A percentile compares a stretch with the other conserved stretches of the same genome.
phyloP scores from a whole-genome alignment of 2,797 vertebrate species.

The Acipenser oxyrinchus region DNA sequence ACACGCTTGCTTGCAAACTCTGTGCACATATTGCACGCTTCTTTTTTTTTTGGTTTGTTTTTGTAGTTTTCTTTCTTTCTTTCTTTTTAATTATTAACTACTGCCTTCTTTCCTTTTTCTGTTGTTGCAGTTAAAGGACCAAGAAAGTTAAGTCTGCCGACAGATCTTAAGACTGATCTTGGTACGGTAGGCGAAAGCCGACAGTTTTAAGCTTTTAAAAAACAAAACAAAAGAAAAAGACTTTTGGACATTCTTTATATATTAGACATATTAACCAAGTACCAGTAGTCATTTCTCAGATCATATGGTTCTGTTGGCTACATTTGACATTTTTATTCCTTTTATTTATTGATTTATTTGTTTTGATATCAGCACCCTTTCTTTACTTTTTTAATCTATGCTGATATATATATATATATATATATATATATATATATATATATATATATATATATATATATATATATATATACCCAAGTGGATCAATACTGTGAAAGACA shows the following conservation, averaged over 20 bases:
- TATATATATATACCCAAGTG: background rate
- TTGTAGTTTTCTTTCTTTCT: conserved; percentile 30
- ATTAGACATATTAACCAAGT: background rate
- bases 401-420: background rate
- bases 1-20: background rate
- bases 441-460: too few relatives aligned
- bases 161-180: conserved; percentile 99
- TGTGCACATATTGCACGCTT: conserved; percentile 1
- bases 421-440: too few relatives aligned
- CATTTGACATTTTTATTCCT: conserved; percentile 47
- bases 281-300: conserved; percentile 18
- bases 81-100: conserved; percentile 54
- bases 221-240: too few relatives aligned
- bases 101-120: conserved; percentile 75
- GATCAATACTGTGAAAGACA: too few relatives aligned
- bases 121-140: conserved; percentile 99
- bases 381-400: background rate
- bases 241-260: background rate
- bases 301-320: conserved; percentile 68
- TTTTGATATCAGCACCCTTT: background rate
- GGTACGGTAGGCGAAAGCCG: conserved; percentile 97
- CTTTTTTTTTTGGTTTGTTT: conserved; percentile 18
- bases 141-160: conserved; percentile 99
- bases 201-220: conserved; percentile 60
- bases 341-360: background rate